These are phyloP conservation scores for Meteorus sp. DNA, from an alignment of 1,140 invertebrate species.

Conservation along the genomic window DNA sequence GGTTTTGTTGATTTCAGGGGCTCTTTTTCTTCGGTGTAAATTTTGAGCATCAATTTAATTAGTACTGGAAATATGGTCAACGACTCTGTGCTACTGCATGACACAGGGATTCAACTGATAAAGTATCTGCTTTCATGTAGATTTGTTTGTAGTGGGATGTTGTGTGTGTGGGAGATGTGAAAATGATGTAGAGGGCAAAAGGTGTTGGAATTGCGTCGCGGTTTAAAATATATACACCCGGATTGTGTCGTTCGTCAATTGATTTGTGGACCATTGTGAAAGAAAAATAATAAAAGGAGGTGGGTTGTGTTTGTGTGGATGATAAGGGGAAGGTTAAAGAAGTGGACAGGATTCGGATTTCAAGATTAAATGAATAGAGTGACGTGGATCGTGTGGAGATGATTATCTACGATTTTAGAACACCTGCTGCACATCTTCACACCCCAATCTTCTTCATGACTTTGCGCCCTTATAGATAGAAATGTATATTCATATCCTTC, in stretches of 20 bases:
- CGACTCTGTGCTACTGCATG: neutral
- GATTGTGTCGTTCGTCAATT: slow-evolving; percentile 4
- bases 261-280: neutral
- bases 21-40: no score
- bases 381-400: neutral
- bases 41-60: slow-evolving; percentile 1
- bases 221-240: neutral
- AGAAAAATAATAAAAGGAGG: neutral
- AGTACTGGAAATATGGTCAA: neutral
- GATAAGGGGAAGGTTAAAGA: no score
- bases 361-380: slow-evolving; percentile 1
- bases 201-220: neutral
- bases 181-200: neutral
- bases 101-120: no score
- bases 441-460: neutral
- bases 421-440: slow-evolving; percentile 7
- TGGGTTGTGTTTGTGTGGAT: neutral
- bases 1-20: neutral
- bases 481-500: no score
- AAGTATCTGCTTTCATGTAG: no score
- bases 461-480: no score
- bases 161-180: neutral
- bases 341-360: neutral
- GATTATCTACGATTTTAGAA: slow-evolving; percentile 1
- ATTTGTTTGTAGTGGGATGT: neutral